Evolutionary conservation across 2,797 vertebrate genomes (phyloP).

Genomic region (Pelobates cultripes): DNA sequence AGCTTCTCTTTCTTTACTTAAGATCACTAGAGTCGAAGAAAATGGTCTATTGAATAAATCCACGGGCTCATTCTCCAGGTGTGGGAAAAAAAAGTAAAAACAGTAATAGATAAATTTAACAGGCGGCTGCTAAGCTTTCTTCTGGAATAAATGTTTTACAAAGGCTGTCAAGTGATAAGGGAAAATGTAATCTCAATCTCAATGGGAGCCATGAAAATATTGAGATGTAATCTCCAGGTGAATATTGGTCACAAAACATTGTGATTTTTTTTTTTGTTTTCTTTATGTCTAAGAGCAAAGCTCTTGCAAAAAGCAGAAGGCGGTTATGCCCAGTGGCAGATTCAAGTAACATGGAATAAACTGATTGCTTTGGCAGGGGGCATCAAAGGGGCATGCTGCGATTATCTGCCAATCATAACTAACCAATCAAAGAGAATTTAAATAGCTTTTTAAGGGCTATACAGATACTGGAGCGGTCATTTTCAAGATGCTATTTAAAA

Average conservation of each 20-base stretch:
- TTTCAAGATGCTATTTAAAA: background rate
- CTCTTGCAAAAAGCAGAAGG: background rate
- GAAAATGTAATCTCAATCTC: conserved; percentile 28
- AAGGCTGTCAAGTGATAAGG: background rate
- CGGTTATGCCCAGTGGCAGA: background rate
- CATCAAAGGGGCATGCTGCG: background rate
- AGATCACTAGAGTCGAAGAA: conserved; percentile 38
- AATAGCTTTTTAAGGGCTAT: background rate
- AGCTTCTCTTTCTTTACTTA: conserved; percentile 45
- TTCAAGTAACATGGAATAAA: conserved; percentile 1
- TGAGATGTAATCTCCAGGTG: conserved; percentile 42
- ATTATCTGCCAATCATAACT: conserved; percentile 36
- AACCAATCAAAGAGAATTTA: conserved; percentile 20
- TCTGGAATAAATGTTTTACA: conserved; percentile 2
- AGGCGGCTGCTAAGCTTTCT: conserved; percentile 20
- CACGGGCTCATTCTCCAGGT: conserved; percentile 36
- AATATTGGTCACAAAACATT: background rate
- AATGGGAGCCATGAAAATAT: conserved; percentile 25
- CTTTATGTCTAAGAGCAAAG: conserved; percentile 22
- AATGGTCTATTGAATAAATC: conserved; percentile 40
- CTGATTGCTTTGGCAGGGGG: conserved; percentile 22
- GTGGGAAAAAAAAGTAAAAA: conserved; percentile 14
- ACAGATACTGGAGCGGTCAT: background rate
- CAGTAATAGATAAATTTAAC: conserved; percentile 50
- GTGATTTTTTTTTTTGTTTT: conserved; percentile 34